A percentile compares a stretch with the other conserved stretches of the same genome.
Evolutionary conservation across 2,888 invertebrate genomes (phyloP).

Genomic region (Rambutsinella grinnellia): DNA sequence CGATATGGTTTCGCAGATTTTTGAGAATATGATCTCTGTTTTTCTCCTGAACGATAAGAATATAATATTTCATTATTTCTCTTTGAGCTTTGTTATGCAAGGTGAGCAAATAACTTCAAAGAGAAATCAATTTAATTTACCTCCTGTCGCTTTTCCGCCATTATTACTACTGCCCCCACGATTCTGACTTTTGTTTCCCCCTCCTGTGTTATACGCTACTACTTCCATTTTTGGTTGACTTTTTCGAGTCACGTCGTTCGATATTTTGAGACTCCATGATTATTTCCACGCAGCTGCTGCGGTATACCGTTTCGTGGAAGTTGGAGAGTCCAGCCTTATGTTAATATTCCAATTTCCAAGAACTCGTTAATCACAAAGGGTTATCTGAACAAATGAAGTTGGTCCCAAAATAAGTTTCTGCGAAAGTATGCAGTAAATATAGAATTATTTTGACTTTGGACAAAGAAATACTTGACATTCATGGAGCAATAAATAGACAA

Average conservation of each 20-base stretch:
- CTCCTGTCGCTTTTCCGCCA: constrained; percentile 14
- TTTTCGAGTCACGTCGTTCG: constrained; percentile 41
- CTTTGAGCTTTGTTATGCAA: too few species aligned
- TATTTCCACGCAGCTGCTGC: not conserved
- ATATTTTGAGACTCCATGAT: constrained; percentile 41
- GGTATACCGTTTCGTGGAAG: not conserved
- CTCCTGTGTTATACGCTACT: constrained; percentile 9
- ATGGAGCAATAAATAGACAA: too few species aligned
- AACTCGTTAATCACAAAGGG: not conserved
- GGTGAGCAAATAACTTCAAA: too few species aligned
- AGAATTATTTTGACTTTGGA: too few species aligned
- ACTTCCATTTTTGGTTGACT: constrained; percentile 22
- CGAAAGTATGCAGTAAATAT: too few species aligned
- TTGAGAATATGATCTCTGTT: constrained; percentile 45
- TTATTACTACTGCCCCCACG: constrained; percentile 6
- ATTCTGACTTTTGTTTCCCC: constrained; percentile 9
- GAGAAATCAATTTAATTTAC: too few species aligned
- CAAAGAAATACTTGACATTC: too few species aligned
- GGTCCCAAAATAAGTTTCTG: constrained; percentile 21
- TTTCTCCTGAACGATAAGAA: constrained; percentile 19
- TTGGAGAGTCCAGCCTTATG: too few species aligned
- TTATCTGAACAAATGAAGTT: constrained; percentile 3
- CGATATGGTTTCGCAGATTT: constrained; percentile 34
- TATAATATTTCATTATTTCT: too few species aligned
- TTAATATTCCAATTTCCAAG: too few species aligned